Conservation (phyloP, 2,888 invertebrate genomes). For the Cancer borealis region DNA sequence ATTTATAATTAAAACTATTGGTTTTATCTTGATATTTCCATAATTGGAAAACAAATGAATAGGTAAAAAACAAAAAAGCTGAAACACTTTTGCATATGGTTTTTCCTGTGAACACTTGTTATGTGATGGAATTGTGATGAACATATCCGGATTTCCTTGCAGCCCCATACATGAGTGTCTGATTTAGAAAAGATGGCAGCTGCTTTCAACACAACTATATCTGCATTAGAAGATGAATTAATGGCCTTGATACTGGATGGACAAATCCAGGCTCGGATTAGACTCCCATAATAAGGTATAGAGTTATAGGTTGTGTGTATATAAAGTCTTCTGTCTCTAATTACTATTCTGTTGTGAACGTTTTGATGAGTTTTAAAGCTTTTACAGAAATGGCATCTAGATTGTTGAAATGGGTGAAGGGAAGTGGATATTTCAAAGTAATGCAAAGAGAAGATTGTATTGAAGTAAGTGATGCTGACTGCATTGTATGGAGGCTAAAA, state of each 20-base stretch:
- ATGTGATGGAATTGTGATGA: not conserved
- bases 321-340: not conserved
- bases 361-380: not conserved
- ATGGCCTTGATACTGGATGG: constrained; percentile 98
- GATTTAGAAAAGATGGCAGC: constrained; percentile 98
- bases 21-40: too few relatives aligned
- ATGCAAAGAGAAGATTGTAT: not conserved
- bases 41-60: too few relatives aligned
- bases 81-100: not conserved
- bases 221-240: constrained; percentile 95
- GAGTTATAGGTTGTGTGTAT: not conserved
- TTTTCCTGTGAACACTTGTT: not conserved
- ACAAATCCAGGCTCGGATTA: constrained; percentile 97
- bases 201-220: constrained; percentile 95
- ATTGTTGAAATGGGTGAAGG: not conserved
- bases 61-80: not conserved
- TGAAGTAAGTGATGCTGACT: not conserved
- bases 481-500: too few relatives aligned
- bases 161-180: constrained; percentile 97
- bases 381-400: not conserved
- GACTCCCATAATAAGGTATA: constrained; percentile 99
- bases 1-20: too few relatives aligned
- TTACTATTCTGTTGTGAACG: constrained; percentile 77
- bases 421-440: not conserved
- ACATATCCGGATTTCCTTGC: constrained; percentile 79